Evolutionary conservation across 2,888 invertebrate genomes (phyloP).

Genomic region (Mechanitis mazaeus): DNA sequence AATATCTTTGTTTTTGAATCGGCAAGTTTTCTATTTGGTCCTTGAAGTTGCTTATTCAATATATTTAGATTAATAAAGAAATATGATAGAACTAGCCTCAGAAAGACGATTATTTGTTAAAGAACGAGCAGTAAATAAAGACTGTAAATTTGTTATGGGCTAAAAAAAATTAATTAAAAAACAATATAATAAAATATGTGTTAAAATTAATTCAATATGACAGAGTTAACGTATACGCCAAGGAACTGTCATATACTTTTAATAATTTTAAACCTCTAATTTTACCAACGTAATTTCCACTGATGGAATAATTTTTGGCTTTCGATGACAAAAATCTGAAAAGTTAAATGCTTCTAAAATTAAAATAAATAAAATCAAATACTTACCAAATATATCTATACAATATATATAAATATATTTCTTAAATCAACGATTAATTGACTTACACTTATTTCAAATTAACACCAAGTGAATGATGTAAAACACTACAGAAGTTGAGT

Average conservation of each 20-base stretch:
- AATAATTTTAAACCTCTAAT: conserved; percentile 5
- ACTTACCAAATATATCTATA: neutral
- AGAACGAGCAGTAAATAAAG: conserved; percentile 4
- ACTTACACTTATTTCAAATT: neutral
- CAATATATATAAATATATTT: conserved; percentile 1
- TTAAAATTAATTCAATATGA: conserved; percentile 5
- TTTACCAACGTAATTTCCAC: conserved; percentile 2
- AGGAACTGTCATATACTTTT: conserved; percentile 1
- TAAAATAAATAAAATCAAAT: neutral
- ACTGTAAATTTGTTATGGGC: conserved; percentile 4
- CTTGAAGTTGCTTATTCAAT: conserved; percentile 13
- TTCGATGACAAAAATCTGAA: neutral
- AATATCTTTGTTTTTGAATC: conserved; percentile 13
- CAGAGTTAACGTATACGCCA: conserved; percentile 2
- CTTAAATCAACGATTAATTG: conserved; percentile 1
- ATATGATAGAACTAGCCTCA: conserved; percentile 20
- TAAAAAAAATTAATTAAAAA: conserved; percentile 2
- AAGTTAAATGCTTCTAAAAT: neutral
- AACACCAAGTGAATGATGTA: conserved; percentile 1
- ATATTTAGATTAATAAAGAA: conserved; percentile 14
- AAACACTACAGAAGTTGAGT: conserved; percentile 8
- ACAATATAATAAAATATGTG: conserved; percentile 5
- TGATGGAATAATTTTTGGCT: conserved; percentile 1
- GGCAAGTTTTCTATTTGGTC: neutral
- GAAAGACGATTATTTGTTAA: conserved; percentile 6